phyloP scores from a whole-genome alignment of 2,113 vertebrate genomes.

The Ailuropoda melanoleuca region DNA sequence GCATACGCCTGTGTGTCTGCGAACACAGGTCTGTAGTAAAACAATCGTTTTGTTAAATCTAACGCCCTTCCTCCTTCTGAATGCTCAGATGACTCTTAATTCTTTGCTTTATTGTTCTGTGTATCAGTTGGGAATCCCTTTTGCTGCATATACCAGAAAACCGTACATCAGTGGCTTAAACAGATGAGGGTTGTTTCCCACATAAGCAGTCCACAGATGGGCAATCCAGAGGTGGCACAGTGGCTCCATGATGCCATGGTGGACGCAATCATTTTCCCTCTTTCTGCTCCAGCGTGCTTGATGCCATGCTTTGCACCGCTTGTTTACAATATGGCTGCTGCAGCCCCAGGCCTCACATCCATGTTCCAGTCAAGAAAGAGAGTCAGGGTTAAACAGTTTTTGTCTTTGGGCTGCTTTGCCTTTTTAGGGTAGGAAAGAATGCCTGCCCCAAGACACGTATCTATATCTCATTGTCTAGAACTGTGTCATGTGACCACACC shows the following conservation, averaged over 20 bases:
- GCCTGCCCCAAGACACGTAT: neutral
- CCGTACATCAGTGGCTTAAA: neutral
- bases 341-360: neutral
- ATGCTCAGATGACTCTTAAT: neutral
- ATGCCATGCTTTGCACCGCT: neutral
- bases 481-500: neutral
- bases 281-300: neutral
- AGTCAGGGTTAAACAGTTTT: neutral
- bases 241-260: neutral
- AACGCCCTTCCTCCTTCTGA: neutral
- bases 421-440: neutral
- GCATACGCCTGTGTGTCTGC: neutral
- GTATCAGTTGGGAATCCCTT: neutral
- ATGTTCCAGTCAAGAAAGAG: neutral
- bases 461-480: neutral
- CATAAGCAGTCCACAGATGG: neutral
- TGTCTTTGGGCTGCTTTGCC: neutral
- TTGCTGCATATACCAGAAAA: neutral
- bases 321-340: neutral
- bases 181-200: neutral
- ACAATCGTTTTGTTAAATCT: neutral
- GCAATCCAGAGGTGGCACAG: neutral
- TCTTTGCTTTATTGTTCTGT: neutral
- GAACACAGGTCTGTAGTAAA: neutral
- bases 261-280: neutral